Evolutionary conservation across 1,140 invertebrate species (phyloP).

Genomic region (Drosophila subpulchrella): DNA sequence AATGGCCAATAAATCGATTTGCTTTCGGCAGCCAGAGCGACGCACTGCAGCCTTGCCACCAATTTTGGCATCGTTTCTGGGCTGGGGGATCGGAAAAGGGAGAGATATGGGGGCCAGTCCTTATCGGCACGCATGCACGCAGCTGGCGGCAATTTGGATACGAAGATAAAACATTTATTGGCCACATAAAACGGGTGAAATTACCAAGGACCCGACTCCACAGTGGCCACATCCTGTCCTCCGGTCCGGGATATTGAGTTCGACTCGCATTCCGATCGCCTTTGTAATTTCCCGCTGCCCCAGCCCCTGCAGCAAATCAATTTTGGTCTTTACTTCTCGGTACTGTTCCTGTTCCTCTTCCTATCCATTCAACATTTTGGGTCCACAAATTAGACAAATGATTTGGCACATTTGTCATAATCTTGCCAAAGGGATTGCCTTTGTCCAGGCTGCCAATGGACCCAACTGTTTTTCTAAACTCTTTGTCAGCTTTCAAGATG

Average conservation of each 20-base stretch:
- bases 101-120: constrained; percentile 14
- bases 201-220: constrained; percentile 49
- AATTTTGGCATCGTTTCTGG: constrained; percentile 1
- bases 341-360: neutral
- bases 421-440: constrained; percentile 37
- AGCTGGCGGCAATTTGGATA: constrained; percentile 77
- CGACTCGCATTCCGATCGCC: constrained; percentile 32
- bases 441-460: constrained; percentile 26
- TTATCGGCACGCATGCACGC: constrained; percentile 80
- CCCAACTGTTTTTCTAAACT: neutral
- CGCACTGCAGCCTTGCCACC: constrained; percentile 46
- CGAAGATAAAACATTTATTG: constrained; percentile 81
- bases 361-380: constrained; percentile 10
- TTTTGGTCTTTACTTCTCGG: constrained; percentile 27
- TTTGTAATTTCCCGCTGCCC: constrained; percentile 59
- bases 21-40: constrained; percentile 37
- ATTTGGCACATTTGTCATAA: constrained; percentile 63
- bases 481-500: neutral
- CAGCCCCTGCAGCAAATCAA: constrained; percentile 55
- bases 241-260: constrained; percentile 32
- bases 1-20: constrained; percentile 81
- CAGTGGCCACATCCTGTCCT: constrained; percentile 47
- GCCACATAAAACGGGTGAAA: constrained; percentile 79
- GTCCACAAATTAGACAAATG: constrained; percentile 70
- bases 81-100: neutral